phyloP scores from a whole-genome alignment of 2,888 invertebrate species.

The Ectobius pallidus region DNA sequence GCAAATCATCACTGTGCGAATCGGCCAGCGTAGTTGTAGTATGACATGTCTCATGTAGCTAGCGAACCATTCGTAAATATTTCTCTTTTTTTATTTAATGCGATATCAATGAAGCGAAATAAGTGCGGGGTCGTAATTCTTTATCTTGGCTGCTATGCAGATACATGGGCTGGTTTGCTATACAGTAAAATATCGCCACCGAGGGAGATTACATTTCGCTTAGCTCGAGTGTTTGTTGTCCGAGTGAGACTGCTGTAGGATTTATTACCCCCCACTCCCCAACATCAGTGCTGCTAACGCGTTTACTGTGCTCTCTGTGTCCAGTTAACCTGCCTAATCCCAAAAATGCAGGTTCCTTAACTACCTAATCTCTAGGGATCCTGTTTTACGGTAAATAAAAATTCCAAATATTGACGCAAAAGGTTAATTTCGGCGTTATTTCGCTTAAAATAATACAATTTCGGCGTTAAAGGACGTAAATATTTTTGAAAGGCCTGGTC shows the following conservation, averaged over 20 bases:
- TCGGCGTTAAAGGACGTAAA: too few species aligned
- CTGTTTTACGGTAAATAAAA: too few species aligned
- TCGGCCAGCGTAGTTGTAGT: too few species aligned
- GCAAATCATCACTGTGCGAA: too few species aligned
- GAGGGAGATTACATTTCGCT: slow-evolving; percentile 7
- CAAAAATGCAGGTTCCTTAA: too few species aligned
- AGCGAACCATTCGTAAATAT: too few species aligned
- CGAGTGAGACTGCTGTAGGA: neutral
- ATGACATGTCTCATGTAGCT: too few species aligned
- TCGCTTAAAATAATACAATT: too few species aligned
- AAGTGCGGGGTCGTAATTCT: neutral
- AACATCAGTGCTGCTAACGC: neutral
- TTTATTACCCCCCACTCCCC: neutral
- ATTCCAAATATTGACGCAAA: too few species aligned
- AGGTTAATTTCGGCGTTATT: too few species aligned
- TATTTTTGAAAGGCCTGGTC: too few species aligned
- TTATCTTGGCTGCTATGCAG: slow-evolving; percentile 1
- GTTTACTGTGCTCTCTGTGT: neutral
- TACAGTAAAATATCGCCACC: neutral
- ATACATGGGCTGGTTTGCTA: neutral
- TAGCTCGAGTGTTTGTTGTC: neutral
- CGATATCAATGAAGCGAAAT: neutral
- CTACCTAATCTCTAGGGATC: too few species aligned
- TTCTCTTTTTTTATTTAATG: neutral
- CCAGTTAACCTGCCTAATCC: neutral